A percentile compares a stretch with the other conserved stretches of the same genome.
Conservation (phyloP, 2,797 vertebrate genomes). For the Bovichtus variegatus region DNA sequence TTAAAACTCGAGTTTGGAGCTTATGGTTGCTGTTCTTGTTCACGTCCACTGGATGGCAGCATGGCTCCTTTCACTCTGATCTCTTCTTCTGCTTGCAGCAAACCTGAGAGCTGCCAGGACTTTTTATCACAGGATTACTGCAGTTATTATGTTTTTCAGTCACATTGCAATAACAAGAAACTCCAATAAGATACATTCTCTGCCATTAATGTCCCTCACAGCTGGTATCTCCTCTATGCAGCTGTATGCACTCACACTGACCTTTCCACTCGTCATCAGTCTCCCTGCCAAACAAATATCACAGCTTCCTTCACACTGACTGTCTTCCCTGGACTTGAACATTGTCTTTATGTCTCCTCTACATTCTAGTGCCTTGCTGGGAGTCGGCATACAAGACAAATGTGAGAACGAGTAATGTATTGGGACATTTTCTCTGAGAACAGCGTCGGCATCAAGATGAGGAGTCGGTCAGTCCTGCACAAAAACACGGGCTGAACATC, state of each 20-base stretch:
- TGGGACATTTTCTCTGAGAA: slow-evolving; percentile 17
- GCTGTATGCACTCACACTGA: slow-evolving; percentile 27
- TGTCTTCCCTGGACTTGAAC: slow-evolving; percentile 41
- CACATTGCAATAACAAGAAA: slow-evolving; percentile 50
- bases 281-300: slow-evolving; percentile 12
- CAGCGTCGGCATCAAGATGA: not conserved
- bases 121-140: slow-evolving; percentile 3
- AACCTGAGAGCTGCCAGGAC: slow-evolving; percentile 20
- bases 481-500: not conserved
- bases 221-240: slow-evolving; percentile 41
- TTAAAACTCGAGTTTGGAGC: not conserved
- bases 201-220: slow-evolving; percentile 40
- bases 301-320: slow-evolving; percentile 9
- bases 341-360: slow-evolving; percentile 28
- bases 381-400: slow-evolving; percentile 23
- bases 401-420: slow-evolving; percentile 22
- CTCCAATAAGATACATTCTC: slow-evolving; percentile 25
- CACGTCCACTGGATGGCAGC: slow-evolving; percentile 77
- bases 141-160: slow-evolving; percentile 43
- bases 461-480: not conserved
- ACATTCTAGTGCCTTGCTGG: slow-evolving; percentile 67
- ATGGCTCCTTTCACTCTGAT: slow-evolving; percentile 35
- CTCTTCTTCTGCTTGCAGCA: not conserved
- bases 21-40: slow-evolving; percentile 23
- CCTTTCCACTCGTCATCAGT: slow-evolving; percentile 14